These are phyloP conservation scores for Oasisia sp. DNA, from an alignment of 2,888 invertebrate species.

Conservation along the genomic window DNA sequence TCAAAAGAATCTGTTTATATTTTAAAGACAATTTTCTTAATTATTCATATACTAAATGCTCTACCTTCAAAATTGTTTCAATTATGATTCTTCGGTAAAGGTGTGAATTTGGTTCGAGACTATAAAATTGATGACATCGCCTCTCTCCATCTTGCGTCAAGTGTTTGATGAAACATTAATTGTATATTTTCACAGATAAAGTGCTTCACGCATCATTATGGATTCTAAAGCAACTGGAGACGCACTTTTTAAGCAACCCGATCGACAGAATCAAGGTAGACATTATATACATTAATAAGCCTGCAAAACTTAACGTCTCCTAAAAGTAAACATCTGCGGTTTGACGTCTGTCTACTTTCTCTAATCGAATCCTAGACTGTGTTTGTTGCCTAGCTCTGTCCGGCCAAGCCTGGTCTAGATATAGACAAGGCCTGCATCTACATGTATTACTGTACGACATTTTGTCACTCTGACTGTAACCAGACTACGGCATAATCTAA, in stretches of 20 bases:
- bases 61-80: neutral
- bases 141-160: constrained; percentile 14
- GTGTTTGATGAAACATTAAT: neutral
- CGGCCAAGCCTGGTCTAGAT: no score
- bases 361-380: neutral
- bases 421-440: no score
- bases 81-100: neutral
- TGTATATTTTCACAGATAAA: neutral
- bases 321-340: neutral
- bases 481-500: no score
- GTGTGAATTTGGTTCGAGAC: constrained; percentile 20
- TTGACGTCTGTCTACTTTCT: neutral
- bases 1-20: neutral
- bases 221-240: neutral
- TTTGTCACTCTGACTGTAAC: no score
- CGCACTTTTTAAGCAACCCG: neutral
- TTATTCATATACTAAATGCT: neutral
- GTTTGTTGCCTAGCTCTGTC: no score
- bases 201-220: neutral
- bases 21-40: neutral
- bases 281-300: neutral
- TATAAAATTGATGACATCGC: constrained; percentile 31
- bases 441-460: no score
- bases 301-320: neutral
- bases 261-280: constrained; percentile 7